Evolutionary conservation across 2,113 vertebrate genomes (phyloP).

Genomic region (Copsychus sechellarum): DNA sequence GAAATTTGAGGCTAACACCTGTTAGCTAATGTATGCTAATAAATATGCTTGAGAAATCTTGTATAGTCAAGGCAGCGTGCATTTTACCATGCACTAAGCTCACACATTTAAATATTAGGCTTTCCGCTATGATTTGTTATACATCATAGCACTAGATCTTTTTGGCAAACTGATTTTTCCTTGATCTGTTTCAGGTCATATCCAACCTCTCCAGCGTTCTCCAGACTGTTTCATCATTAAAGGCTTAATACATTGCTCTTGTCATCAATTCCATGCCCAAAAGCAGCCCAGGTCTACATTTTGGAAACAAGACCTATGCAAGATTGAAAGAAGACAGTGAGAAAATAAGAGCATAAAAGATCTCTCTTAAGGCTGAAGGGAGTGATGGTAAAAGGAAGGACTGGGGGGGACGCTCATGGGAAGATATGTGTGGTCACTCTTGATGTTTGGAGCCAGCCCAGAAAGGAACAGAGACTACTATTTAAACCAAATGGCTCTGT

Average conservation of each 20-base stretch:
- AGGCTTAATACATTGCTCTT: neutral
- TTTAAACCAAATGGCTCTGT: neutral
- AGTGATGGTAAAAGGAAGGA: neutral
- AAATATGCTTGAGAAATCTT: conserved; percentile 37
- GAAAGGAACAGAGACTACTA: neutral
- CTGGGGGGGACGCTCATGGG: neutral
- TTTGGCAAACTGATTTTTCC: neutral
- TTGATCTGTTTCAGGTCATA: neutral
- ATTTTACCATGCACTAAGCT: neutral
- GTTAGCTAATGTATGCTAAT: neutral
- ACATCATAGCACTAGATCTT: neutral
- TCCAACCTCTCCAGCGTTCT: neutral
- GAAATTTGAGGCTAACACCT: conserved; percentile 42
- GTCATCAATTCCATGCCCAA: neutral
- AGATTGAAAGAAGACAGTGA: neutral
- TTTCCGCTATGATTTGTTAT: neutral
- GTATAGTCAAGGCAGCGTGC: neutral
- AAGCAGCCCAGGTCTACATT: neutral
- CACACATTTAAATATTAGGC: neutral
- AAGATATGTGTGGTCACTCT: neutral
- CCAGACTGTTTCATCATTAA: neutral
- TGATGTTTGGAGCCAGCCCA: neutral
- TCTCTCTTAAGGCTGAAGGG: neutral
- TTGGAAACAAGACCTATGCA: neutral
- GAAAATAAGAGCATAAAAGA: neutral